A percentile compares a stretch with the other conserved stretches of the same genome.
Evolutionary conservation across 64 coral and sea anemone genomes (phyloP).

Genomic region (Porites australiensis): DNA sequence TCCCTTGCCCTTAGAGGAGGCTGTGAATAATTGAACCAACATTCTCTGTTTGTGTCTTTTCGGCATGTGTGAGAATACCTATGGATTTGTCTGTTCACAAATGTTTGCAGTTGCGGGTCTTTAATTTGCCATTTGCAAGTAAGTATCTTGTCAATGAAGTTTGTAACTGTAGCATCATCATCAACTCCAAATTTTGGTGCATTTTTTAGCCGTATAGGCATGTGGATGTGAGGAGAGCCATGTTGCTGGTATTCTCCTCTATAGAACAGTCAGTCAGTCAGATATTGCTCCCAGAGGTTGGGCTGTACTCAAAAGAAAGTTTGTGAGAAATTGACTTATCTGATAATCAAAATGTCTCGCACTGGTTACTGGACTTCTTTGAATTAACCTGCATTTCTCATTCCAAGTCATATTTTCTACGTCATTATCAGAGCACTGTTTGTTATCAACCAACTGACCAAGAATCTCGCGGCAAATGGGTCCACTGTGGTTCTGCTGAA

Average conservation of each 20-base stretch:
- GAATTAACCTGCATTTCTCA: constrained; percentile 65
- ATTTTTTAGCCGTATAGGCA: constrained; percentile 63
- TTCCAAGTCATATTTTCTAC: constrained; percentile 57
- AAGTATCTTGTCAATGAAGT: constrained; percentile 66
- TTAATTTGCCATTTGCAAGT: constrained; percentile 33
- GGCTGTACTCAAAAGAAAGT: constrained; percentile 40
- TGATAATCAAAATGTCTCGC: constrained; percentile 67
- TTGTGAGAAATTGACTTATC: constrained; percentile 41
- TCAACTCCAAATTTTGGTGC: constrained; percentile 62
- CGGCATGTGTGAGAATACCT: constrained; percentile 51
- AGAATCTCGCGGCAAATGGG: constrained; percentile 31
- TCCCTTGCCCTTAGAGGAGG: constrained; percentile 45
- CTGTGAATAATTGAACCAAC: constrained; percentile 57
- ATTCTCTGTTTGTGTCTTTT: constrained; percentile 33
- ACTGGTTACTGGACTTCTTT: constrained; percentile 40
- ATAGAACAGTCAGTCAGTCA: constrained; percentile 35
- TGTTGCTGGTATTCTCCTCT: constrained; percentile 64
- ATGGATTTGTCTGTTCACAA: constrained; percentile 62
- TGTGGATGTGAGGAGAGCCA: constrained; percentile 72
- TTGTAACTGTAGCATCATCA: constrained; percentile 49
- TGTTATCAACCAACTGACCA: constrained; percentile 53
- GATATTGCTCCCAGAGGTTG: constrained; percentile 34
- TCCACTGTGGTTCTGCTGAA: constrained; percentile 53
- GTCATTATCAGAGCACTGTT: constrained; percentile 38
- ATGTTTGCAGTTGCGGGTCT: constrained; percentile 26